phyloP scores from a whole-genome alignment of 2,113 vertebrate genomes.

The Grantiella picta region DNA sequence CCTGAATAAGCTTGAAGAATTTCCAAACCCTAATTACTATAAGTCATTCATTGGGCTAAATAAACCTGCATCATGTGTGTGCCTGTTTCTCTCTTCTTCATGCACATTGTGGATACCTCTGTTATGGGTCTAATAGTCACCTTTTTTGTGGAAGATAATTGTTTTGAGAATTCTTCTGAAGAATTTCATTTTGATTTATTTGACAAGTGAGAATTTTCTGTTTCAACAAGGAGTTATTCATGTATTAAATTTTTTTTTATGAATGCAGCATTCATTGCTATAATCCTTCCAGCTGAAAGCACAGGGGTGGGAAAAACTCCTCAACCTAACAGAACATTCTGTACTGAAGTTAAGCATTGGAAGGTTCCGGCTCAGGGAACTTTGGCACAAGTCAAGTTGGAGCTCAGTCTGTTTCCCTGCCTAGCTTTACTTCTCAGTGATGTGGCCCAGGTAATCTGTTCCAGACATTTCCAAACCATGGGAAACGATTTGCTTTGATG shows the following conservation, averaged over 20 bases:
- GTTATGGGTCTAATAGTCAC: not conserved
- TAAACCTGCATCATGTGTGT: not conserved
- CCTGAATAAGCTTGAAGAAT: not conserved
- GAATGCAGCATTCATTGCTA: conserved; percentile 1
- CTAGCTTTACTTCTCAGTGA: not conserved
- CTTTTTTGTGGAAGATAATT: not conserved
- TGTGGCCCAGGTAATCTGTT: not conserved
- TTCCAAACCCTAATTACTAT: not conserved
- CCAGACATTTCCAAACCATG: not conserved
- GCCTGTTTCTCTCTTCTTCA: not conserved
- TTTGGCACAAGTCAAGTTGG: not conserved
- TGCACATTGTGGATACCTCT: not conserved
- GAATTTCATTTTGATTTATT: not conserved
- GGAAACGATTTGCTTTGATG: not conserved
- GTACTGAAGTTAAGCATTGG: not conserved
- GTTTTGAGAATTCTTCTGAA: not conserved
- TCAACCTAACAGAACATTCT: not conserved
- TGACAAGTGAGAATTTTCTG: not conserved
- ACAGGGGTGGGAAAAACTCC: not conserved
- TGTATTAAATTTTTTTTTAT: not conserved
- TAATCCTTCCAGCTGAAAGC: not conserved
- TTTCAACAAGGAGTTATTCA: not conserved
- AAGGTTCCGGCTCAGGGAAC: not conserved
- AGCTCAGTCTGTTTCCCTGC: not conserved
- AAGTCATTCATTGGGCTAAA: not conserved